These are phyloP conservation scores for Enteromius mattozi DNA, from an alignment of 2,797 vertebrate species.

Conservation along the genomic window DNA sequence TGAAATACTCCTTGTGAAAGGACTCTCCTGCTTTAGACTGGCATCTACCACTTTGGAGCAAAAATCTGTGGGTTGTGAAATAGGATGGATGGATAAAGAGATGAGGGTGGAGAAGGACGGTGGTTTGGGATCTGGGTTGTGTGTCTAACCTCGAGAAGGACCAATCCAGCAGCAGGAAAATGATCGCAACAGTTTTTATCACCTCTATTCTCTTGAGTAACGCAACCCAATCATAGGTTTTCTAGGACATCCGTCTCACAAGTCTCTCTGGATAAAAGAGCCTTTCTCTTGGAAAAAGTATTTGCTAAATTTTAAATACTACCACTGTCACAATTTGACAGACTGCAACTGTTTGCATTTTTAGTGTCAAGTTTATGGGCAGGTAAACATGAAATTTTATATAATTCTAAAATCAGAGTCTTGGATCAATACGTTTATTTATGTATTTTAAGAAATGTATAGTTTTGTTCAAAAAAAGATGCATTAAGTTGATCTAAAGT, in stretches of 20 bases:
- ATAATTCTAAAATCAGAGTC: too few species aligned
- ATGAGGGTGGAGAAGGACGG: background rate
- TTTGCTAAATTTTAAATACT: background rate
- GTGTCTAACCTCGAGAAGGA: slow-evolving; percentile 6
- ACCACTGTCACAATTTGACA: background rate
- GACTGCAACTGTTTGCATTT: background rate
- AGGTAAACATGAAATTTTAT: background rate
- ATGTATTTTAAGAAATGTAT: background rate
- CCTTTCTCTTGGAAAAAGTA: slow-evolving; percentile 3
- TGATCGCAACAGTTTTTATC: slow-evolving; percentile 24
- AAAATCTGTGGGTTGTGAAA: background rate
- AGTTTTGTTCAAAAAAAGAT: background rate
- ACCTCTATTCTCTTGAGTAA: slow-evolving; percentile 16
- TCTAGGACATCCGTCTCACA: slow-evolving; percentile 14
- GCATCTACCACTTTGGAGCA: background rate
- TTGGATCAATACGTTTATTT: too few species aligned
- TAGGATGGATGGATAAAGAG: too few species aligned
- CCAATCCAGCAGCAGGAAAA: slow-evolving; percentile 17
- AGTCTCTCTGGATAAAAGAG: background rate
- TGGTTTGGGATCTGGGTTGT: slow-evolving; percentile 23
- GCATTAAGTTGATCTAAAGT: background rate
- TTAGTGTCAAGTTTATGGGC: background rate
- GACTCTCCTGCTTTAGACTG: background rate
- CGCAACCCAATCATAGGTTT: slow-evolving; percentile 19
- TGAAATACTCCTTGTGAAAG: background rate